Base-by-base conservation (phyloP, 2,113 vertebrate species). In the Hippocampus mohnikei region DNA sequence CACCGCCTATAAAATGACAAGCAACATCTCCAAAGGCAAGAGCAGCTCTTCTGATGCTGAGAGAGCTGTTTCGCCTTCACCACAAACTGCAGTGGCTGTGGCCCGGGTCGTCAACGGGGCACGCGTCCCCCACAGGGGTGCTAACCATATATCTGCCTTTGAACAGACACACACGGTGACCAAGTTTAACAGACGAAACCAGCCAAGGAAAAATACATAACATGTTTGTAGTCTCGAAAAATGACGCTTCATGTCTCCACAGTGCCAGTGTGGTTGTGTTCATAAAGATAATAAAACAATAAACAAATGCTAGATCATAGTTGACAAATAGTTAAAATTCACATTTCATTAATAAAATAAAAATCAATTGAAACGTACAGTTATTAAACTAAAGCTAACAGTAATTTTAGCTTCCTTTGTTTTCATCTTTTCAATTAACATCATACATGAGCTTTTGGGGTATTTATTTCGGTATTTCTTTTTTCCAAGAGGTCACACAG, bases 1-100 rank as follows among this genome's bases (percentile, higher is more conserved):
- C 75, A 74, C 76, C 71, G 74, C 74, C 56, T 70, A 86, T 88
- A 81, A 87, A 79, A 84, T 82, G 81, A 86, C 87, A 84, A 60
- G 73, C 16, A 64, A 87, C 83, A 85, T 82, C 63, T 88, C 85
- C 70, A 55, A 81, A 87, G 83, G 82, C 87, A 70, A 78, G 60
- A 76, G 69, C 66, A 41, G 50, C 78, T n/a, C 76, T 66, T 79
- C 81, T 66, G 29, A 61, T 80, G 80, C 81, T 81, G 81, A 85
- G 69, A 67, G 75, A 79, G 75, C 78, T 66, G 58, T 84, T 88
- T 81, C 72, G 73, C 33, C 42, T 18, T 77, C 73, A 72, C n/a
- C 63, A 25, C 63, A 65, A 65, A 65, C 63, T 65, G 23, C 42
- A 16, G 63, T 18, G 63, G 42, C 42, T 44, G 13, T 12, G 37